Evolutionary conservation across 37 sponge, comb jelly and placozoan species (phyloP), one percentile per base, ranked within the genome.

Genomic region (Ianthella basta): DNA sequence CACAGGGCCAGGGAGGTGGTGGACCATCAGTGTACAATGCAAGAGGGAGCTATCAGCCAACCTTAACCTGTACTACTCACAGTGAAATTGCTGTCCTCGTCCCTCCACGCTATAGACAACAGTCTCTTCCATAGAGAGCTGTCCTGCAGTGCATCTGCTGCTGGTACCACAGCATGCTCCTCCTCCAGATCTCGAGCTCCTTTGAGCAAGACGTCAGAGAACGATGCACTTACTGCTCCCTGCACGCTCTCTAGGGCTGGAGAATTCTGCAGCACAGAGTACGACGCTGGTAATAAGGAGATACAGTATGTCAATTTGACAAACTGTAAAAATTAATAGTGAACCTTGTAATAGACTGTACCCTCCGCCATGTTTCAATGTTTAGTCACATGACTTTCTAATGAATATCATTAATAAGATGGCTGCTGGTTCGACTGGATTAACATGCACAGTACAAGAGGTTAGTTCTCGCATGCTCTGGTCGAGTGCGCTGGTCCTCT

Each of bases 331-430:
- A 19, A 15, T 18, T 18, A 56, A n/a, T 2, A 32, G 35, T 16
- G 34, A 34, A 69, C 70, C 70, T 69, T 69, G 70, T 32, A 69
- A 69, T 69, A 69, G 12, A 69, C 70, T 4, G 34, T 69, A 33
- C 70, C 70, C 34, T 30, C 70, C 18, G 29, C 70, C 35, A 30
- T 35, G 35, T 34, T 69, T 69, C 34, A 13, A 27, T 32, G 6
- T 6, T 1, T 69, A 34, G 70, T 35, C 35, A 30, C 29, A 61
- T 61, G 27, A 61, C 63, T 13, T 44, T 44, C 6, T 8, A 44
- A 44, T 44, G 63, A 61, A 69, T 30, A 69, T 69, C 29, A n/a
- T 69, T 44, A 44, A 25, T 69, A 69, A 32, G 27, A 69, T 69
- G 70, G 70, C 70, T 30, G 70, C 70, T n/a, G 34, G 70, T 44